A percentile compares a stretch with the other conserved stretches of the same genome.
Evolutionary conservation across 2,888 invertebrate genomes (phyloP).

Genomic region (Drosophila limbata): DNA sequence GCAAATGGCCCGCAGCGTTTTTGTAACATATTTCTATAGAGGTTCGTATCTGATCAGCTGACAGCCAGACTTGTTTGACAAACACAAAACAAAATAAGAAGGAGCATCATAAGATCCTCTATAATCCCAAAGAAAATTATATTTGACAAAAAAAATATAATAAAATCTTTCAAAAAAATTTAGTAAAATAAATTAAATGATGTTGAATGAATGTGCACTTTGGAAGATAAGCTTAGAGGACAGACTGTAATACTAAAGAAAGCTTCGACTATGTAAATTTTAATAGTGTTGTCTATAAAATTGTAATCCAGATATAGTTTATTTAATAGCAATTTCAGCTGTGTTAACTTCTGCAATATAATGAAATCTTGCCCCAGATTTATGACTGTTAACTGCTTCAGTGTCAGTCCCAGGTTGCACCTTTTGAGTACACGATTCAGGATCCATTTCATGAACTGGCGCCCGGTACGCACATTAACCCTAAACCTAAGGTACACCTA

Average conservation of each 20-base stretch:
- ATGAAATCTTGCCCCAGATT: constrained; percentile 44
- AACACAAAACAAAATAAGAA: background rate
- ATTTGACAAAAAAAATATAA: background rate
- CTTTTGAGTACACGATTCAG: constrained; percentile 40
- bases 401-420: constrained; percentile 54
- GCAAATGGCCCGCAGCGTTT: constrained; percentile 74
- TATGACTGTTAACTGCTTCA: constrained; percentile 53
- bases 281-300: constrained; percentile 9
- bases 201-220: no score
- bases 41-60: constrained; percentile 56
- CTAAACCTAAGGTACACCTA: constrained; percentile 34
- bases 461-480: constrained; percentile 54
- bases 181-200: background rate
- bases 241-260: background rate
- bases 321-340: constrained; percentile 32
- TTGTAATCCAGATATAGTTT: background rate
- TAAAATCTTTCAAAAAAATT: background rate
- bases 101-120: background rate
- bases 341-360: constrained; percentile 28
- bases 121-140: background rate
- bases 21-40: constrained; percentile 59
- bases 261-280: background rate
- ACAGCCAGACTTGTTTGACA: constrained; percentile 40
- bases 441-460: constrained; percentile 35
- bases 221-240: no score